Base-by-base conservation (phyloP, 1,140 invertebrate genomes). In the Aphaenogaster ashmeadi region DNA sequence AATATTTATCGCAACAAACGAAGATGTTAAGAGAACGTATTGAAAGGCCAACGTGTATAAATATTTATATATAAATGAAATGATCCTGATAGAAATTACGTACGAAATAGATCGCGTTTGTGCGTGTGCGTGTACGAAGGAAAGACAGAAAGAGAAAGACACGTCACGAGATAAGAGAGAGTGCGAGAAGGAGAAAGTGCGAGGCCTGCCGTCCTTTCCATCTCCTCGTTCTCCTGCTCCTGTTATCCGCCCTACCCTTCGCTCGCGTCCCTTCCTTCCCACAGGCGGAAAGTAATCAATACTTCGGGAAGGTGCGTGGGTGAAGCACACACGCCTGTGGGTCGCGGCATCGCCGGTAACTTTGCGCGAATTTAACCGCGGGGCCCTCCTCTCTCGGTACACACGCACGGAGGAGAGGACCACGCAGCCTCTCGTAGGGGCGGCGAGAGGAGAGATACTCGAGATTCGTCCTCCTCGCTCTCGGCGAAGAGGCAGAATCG, bases 281-380 rank as follows among this genome's bases (percentile, higher is more conserved):
- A 89, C 89, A 77, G 91, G 85, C 90, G 90, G 91, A 93, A 94
- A 94, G 92, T 94, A 94, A 95, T 95, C 94, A 95, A 95, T 95
- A 95, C 94, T 95, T 94, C 91, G 91, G 86, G 86, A 93, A 93
- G 92, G 92, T 94, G 92, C 92, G 93, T 93, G 92, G 92, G 93
- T 88, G 92, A 93, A 92, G 92, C 87, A 91, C 72, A 88, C 89
- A 88, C 90, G 89, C 89, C 90, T 88, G 91, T 90, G 79, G 87
- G 64, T 90, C 87, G 89, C 80, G 58, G 81, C 89, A 78, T 83
- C 71, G 64, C 72, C 44, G 50, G 52, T 85, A 71, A 87, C 64
- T 90, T 88, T 85, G 41, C 74, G 72, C 75, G 67, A 88, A 83
- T 91, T 87, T 90, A 87, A 84, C 87, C 36, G 83, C 38, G 83